Conservation (phyloP, 1,140 invertebrate species). For the Eumeta japonica region DNA sequence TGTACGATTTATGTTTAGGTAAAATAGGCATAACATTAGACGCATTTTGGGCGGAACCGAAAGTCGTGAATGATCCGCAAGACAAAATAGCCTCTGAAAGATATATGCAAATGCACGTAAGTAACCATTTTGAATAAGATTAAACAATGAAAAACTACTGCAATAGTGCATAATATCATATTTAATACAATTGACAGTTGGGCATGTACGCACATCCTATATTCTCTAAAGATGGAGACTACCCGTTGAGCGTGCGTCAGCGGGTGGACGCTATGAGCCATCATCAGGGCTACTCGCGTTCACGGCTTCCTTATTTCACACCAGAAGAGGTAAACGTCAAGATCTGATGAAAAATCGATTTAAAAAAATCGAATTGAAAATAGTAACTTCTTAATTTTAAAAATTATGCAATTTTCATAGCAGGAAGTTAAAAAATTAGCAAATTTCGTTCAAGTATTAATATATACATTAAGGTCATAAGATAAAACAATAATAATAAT, state of each 20-base stretch:
- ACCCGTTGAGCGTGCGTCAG: constrained; percentile 63
- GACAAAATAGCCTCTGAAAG: constrained; percentile 58
- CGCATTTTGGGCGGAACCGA: constrained; percentile 59
- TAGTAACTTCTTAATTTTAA: too few species aligned
- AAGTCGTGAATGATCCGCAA: constrained; percentile 34
- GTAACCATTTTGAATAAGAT: constrained; percentile 11
- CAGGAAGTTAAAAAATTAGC: too few species aligned
- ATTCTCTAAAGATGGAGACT: constrained; percentile 63
- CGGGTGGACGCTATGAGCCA: constrained; percentile 58
- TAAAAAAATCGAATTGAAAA: too few species aligned
- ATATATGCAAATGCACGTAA: constrained; percentile 57
- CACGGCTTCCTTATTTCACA: constrained; percentile 63
- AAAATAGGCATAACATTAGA: constrained; percentile 62
- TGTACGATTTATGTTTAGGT: constrained; percentile 35
- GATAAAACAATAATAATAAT: too few species aligned
- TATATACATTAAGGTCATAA: too few species aligned
- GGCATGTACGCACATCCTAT: constrained; percentile 68
- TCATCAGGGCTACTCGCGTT: constrained; percentile 58
- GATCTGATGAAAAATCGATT: too few species aligned
- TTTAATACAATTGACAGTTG: constrained; percentile 37
- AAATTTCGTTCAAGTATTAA: too few species aligned
- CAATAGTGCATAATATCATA: constrained; percentile 6
- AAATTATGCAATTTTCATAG: too few species aligned
- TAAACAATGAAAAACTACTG: not conserved
- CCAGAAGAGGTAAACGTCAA: constrained; percentile 55